These are phyloP conservation scores for Enteromius radiatus DNA, from an alignment of 2,797 vertebrate genomes.

Conservation along the genomic window DNA sequence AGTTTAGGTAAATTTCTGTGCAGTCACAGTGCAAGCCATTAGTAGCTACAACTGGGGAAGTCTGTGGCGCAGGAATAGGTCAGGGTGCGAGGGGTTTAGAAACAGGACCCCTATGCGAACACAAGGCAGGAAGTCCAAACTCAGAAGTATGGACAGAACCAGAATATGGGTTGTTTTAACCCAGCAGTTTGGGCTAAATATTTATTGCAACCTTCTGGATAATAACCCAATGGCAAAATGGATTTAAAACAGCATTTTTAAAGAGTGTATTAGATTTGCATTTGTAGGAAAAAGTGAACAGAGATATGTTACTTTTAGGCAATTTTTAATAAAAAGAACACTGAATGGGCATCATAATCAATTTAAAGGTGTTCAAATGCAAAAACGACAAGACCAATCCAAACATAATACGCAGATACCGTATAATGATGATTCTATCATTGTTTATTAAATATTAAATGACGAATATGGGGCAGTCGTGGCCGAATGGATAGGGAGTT, in stretches of 20 bases:
- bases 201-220: too few relatives aligned
- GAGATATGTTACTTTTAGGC: not conserved
- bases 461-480: too few relatives aligned
- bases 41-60: constrained; percentile 47
- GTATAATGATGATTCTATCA: not conserved
- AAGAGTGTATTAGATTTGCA: not conserved
- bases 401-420: not conserved
- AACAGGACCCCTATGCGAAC: constrained; percentile 50
- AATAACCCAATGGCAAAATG: too few relatives aligned
- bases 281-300: not conserved
- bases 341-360: not conserved
- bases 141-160: not conserved
- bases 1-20: constrained; percentile 41
- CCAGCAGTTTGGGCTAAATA: too few relatives aligned
- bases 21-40: constrained; percentile 46
- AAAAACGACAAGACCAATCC: not conserved
- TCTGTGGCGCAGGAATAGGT: constrained; percentile 45
- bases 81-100: constrained; percentile 50
- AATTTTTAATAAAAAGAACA: not conserved
- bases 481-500: too few relatives aligned
- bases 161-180: too few relatives aligned
- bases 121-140: constrained; percentile 56
- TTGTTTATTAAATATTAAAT: too few relatives aligned
- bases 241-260: too few relatives aligned
- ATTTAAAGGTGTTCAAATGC: not conserved